Evolutionary conservation across 2,888 invertebrate genomes (phyloP), one percentile per base, ranked within the genome.

Genomic region (Andrena haemorrhoa): DNA sequence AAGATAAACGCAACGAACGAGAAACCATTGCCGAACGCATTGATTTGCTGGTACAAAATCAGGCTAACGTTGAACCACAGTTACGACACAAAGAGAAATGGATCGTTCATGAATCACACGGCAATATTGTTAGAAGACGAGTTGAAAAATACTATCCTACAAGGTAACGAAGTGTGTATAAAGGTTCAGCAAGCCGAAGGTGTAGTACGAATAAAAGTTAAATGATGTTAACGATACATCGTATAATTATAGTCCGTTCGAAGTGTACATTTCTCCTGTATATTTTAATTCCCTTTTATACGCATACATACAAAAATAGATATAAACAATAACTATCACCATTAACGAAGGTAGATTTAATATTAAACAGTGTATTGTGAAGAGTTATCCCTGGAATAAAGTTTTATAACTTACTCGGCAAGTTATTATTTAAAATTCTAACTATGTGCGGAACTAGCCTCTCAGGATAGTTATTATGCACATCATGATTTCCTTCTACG

Each of bases 401-500:
- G 26, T 4, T 41, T 86, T 72, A 91, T 47, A 91, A 79, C 88
- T 90, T 90, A 74, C 90, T 89, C 47, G 75, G 82, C 6, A 77
- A 63, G 7, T 71, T 10, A 4, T 26, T 75, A 41, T 41, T 66
- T 0, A 96, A 94, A 60, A 96, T 96, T 86, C 94, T 93, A 23
- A 94, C 94, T 2, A 95, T 94, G 74, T 94, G 88, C 0, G 95
- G 95, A 89, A 94, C 94, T 3, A 96, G 93, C 8, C 91, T 89
- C 80, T 95, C 95, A 0, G 96, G 96, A 84, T 95, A 89, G 7
- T 95, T 95, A 58, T 95, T 95, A 90, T 96, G 96, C 0, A 96
- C 95, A 86, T 96, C 96, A 83, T 96, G 96, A 53, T 94, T 94
- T 0, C 96, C 96, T 0, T 94, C 92, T 0, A 96, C 95, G 1